phyloP scores from a whole-genome alignment of 2,888 invertebrate species.

The Mythimna lalbum region DNA sequence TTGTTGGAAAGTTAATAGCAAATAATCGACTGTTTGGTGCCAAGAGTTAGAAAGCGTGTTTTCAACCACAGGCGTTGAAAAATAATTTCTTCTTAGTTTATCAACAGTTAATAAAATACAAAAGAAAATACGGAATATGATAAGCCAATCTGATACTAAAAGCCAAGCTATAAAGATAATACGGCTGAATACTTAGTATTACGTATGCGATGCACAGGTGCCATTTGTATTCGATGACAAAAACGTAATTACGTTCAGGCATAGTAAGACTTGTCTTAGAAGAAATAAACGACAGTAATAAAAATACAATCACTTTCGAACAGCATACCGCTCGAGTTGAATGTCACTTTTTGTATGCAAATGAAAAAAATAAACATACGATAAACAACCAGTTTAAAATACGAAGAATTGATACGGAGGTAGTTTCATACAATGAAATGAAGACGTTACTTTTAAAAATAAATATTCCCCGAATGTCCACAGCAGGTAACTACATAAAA shows the following conservation, averaged over 20 bases:
- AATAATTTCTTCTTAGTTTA: slow-evolving; percentile 44
- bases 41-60: slow-evolving; percentile 61
- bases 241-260: slow-evolving; percentile 49
- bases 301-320: slow-evolving; percentile 53
- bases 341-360: slow-evolving; percentile 49
- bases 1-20: slow-evolving; percentile 74
- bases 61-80: slow-evolving; percentile 50
- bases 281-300: slow-evolving; percentile 46
- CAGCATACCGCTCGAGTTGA: slow-evolving; percentile 32
- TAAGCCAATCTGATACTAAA: slow-evolving; percentile 11
- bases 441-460: slow-evolving; percentile 61
- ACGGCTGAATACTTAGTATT: slow-evolving; percentile 11
- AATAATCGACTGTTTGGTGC: slow-evolving; percentile 68
- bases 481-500: slow-evolving; percentile 38
- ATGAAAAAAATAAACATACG: slow-evolving; percentile 50
- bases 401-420: slow-evolving; percentile 60
- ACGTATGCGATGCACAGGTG: slow-evolving; percentile 32
- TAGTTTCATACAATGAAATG: slow-evolving; percentile 64
- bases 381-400: slow-evolving; percentile 65
- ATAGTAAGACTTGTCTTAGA: slow-evolving; percentile 33
- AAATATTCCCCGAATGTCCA: slow-evolving; percentile 64
- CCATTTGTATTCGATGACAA: slow-evolving; percentile 47
- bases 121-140: slow-evolving; percentile 27
- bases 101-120: slow-evolving; percentile 18
- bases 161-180: slow-evolving; percentile 2